phyloP scores from a whole-genome alignment of 2,797 vertebrate genomes.

The Hyperoplus lanceolatus region DNA sequence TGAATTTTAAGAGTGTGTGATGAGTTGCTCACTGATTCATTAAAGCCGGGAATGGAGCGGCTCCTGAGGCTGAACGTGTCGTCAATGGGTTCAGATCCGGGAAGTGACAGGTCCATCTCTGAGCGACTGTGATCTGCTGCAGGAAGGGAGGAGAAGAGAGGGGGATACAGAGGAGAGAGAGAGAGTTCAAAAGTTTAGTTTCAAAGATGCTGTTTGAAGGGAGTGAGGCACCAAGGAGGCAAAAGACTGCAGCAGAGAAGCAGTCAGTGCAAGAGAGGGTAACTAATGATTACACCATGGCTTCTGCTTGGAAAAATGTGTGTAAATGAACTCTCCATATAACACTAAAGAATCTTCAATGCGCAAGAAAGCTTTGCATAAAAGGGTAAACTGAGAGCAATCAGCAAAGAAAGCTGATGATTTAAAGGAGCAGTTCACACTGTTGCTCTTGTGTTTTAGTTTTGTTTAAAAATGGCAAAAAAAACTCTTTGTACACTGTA shows the following conservation, averaged over 20 bases:
- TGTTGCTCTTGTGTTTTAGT: not conserved
- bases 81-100: slow-evolving; percentile 87
- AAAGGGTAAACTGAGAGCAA: not conserved
- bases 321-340: not conserved
- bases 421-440: not conserved
- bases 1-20: slow-evolving; percentile 4
- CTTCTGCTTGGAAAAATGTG: not conserved
- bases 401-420: not conserved
- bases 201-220: slow-evolving; percentile 44
- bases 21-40: slow-evolving; percentile 87
- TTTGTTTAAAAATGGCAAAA: not conserved
- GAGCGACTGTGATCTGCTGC: slow-evolving; percentile 91
- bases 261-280: not conserved
- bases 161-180: slow-evolving; percentile 5
- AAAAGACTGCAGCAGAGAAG: slow-evolving; percentile 7
- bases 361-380: not conserved
- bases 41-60: slow-evolving; percentile 92
- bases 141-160: not conserved
- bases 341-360: not conserved
- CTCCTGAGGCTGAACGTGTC: slow-evolving; percentile 88
- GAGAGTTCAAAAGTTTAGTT: not conserved
- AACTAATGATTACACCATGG: not conserved
- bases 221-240: not conserved
- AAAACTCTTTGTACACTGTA: not conserved
- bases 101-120: slow-evolving; percentile 91